phyloP scores from a whole-genome alignment of 2,797 vertebrate genomes.

The Anniella stebbinsi region DNA sequence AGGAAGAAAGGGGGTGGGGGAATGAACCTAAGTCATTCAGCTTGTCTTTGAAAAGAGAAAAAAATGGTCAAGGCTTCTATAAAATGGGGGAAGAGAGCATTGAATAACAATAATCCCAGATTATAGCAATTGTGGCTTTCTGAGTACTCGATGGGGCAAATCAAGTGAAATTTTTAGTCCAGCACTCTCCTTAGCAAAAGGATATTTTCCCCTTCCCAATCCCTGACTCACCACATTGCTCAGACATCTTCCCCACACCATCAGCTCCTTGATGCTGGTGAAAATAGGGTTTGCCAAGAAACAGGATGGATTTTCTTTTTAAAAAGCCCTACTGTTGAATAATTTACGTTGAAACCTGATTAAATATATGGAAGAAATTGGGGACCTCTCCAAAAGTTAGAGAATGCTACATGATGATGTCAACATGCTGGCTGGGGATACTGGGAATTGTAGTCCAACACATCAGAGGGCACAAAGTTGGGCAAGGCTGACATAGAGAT shows the following conservation, averaged over 20 bases:
- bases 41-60: background rate
- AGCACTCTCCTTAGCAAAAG: constrained; percentile 40
- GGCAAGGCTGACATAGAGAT: background rate
- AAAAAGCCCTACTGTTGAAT: background rate
- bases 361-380: background rate
- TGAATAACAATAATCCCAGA: constrained; percentile 51
- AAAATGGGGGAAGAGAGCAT: constrained; percentile 31
- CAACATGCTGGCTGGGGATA: no score
- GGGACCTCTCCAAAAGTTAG: background rate
- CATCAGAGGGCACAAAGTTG: no score
- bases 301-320: background rate
- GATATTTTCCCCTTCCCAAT: constrained; percentile 1
- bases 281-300: constrained; percentile 46
- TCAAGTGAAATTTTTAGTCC: constrained; percentile 63
- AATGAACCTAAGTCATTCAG: constrained; percentile 2
- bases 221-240: constrained; percentile 46
- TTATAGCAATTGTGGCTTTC: constrained; percentile 35
- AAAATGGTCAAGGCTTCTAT: constrained; percentile 21
- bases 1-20: background rate
- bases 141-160: constrained; percentile 46
- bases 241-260: constrained; percentile 7
- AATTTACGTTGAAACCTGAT: background rate
- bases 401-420: background rate
- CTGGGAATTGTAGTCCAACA: no score
- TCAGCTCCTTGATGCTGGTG: constrained; percentile 39